Evolutionary conservation across 2,888 invertebrate species (phyloP).

Genomic region (Thecophora atra): DNA sequence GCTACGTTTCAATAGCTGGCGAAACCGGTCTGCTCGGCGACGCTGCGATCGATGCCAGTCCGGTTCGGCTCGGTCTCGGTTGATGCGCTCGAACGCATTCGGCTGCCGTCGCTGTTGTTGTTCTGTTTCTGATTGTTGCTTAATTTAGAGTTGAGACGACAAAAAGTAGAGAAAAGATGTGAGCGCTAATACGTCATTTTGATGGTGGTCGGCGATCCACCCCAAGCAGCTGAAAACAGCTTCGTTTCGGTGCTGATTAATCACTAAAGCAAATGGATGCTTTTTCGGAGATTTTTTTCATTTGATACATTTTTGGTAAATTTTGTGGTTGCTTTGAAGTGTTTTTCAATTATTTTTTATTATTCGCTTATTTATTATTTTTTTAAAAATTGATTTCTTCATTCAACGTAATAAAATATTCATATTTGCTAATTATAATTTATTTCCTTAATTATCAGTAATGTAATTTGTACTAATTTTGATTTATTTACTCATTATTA

Average conservation of each 20-base stretch:
- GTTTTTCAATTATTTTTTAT: neutral
- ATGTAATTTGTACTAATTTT: no score
- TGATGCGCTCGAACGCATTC: conserved; percentile 35
- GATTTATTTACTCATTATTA: no score
- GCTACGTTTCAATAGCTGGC: no score
- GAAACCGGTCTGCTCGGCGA: neutral
- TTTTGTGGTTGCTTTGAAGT: neutral
- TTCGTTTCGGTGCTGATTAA: neutral
- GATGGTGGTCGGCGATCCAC: neutral
- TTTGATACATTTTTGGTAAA: neutral
- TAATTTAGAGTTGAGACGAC: conserved; percentile 5
- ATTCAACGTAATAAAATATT: no score
- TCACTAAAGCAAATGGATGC: neutral
- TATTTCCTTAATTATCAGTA: no score
- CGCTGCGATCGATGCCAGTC: conserved; percentile 15
- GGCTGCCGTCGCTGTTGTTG: conserved; percentile 45
- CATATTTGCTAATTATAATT: no score
- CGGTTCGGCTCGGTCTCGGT: conserved; percentile 36
- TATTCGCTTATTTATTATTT: no score
- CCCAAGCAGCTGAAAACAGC: neutral
- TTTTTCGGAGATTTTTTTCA: neutral
- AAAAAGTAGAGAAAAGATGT: conserved; percentile 38
- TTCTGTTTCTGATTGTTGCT: conserved; percentile 8
- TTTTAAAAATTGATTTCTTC: no score
- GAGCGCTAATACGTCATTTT: conserved; percentile 36